These are phyloP conservation scores for Melanogrammus aeglefinus DNA, from an alignment of 2,797 vertebrate genomes.

Conservation along the genomic window DNA sequence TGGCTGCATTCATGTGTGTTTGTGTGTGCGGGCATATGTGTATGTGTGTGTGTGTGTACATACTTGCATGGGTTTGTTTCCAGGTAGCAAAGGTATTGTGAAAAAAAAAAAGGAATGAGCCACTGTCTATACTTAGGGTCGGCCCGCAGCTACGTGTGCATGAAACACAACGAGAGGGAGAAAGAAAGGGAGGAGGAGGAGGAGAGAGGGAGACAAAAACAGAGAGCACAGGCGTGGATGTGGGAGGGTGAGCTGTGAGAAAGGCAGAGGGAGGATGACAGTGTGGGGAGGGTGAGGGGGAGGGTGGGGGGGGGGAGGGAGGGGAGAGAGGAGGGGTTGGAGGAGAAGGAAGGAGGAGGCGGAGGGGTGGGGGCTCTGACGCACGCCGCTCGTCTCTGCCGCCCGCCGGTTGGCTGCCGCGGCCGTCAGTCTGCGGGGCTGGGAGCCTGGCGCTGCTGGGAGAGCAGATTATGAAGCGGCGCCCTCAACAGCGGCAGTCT, in stretches of 20 bases:
- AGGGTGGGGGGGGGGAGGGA: too few relatives aligned
- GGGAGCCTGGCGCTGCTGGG: conserved; percentile 71
- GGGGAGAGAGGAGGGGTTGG: conserved; percentile 43
- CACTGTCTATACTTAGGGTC: conserved; percentile 63
- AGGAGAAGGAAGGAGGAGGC: conserved; percentile 41
- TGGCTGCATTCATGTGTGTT: not conserved
- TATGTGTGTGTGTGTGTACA: not conserved
- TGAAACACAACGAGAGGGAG: conserved; percentile 34
- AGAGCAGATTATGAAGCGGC: conserved; percentile 82
- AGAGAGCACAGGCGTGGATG: conserved; percentile 51
- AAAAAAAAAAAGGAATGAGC: conserved; percentile 39
- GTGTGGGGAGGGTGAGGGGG: conserved; percentile 39
- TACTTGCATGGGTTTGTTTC: conserved; percentile 9
- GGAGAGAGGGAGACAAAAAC: conserved; percentile 40
- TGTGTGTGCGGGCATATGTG: not conserved
- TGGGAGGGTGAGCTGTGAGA: conserved; percentile 41
- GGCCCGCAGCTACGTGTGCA: conserved; percentile 68
- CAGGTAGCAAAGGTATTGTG: conserved; percentile 50
- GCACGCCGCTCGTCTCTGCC: conserved; percentile 66
- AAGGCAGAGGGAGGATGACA: conserved; percentile 61
- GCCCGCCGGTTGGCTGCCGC: conserved; percentile 59
- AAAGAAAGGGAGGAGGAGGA: conserved; percentile 10
- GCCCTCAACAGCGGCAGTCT: conserved; percentile 71
- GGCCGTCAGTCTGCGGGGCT: conserved; percentile 64
- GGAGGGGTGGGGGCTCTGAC: conserved; percentile 66